phyloP scores from a whole-genome alignment of 53 echinoderm and acorn worm genomes.

The Actinopyga echinites region DNA sequence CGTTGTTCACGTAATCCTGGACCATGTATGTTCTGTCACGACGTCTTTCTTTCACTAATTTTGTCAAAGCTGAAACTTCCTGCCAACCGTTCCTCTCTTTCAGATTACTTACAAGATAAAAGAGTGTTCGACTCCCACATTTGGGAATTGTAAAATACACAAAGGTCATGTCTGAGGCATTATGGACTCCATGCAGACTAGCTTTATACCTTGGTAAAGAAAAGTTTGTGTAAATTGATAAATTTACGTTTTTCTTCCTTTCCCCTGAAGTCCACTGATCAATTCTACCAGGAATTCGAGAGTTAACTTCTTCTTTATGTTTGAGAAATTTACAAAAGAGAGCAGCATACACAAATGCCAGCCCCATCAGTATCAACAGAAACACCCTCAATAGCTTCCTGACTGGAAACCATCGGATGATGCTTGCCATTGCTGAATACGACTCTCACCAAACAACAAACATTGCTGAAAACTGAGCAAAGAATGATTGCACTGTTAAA shows the following conservation, averaged over 20 bases:
- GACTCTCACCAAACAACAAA: too few species aligned
- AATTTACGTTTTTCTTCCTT: too few species aligned
- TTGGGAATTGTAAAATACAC: conserved; percentile 38
- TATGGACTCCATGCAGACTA: background rate
- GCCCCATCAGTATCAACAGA: background rate
- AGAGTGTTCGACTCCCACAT: conserved; percentile 33
- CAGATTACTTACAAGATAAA: conserved; percentile 6
- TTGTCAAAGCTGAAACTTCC: conserved; percentile 27
- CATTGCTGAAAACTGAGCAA: too few species aligned
- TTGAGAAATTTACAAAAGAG: too few species aligned
- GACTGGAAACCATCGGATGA: background rate
- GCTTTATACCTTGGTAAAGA: too few species aligned
- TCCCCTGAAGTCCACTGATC: too few species aligned
- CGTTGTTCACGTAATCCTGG: conserved; percentile 25
- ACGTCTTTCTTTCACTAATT: conserved; percentile 29
- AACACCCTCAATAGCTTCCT: conserved; percentile 15
- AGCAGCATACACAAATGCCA: background rate
- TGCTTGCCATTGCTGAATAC: background rate
- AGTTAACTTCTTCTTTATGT: too few species aligned
- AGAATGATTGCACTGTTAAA: too few species aligned
- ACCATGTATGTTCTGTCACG: conserved; percentile 21
- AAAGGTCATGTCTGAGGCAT: background rate
- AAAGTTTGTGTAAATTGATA: too few species aligned
- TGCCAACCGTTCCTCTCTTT: conserved; percentile 13
- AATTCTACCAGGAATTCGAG: too few species aligned